These are phyloP conservation scores for Crotalus adamanteus DNA, from an alignment of 2,797 vertebrate genomes.

Conservation along the genomic window DNA sequence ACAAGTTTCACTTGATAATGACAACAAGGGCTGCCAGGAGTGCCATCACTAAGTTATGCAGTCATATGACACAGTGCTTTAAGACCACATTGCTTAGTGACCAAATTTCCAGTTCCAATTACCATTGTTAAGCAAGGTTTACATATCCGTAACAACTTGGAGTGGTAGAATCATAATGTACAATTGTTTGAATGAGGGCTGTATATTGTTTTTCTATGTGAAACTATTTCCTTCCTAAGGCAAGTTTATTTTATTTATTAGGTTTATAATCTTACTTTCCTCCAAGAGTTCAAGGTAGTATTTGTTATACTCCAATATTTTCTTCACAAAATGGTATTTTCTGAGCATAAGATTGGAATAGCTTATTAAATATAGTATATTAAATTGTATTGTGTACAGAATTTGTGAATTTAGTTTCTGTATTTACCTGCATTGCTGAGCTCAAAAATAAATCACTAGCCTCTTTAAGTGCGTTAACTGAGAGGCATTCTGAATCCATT, in stretches of 20 bases:
- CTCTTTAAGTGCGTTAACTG: not conserved
- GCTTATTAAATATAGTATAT: not conserved
- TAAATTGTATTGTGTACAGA: not conserved
- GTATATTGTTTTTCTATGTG: not conserved
- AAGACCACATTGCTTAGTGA: not conserved
- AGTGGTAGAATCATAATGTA: not conserved
- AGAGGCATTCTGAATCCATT: not conserved
- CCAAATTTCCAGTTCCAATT: not conserved
- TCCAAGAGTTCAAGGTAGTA: not conserved
- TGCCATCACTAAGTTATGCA: not conserved
- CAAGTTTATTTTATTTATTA: not conserved
- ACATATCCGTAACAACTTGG: not conserved
- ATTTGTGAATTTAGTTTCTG: not conserved
- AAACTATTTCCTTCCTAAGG: not conserved
- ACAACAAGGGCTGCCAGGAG: not conserved
- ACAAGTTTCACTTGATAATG: not conserved
- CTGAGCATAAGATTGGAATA: not conserved
- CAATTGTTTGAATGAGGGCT: not conserved
- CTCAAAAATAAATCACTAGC: not conserved
- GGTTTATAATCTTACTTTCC: not conserved
- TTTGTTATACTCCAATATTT: not conserved
- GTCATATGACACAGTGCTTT: not conserved
- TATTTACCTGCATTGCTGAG: not conserved
- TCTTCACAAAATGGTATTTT: not conserved
- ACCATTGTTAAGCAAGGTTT: not conserved